Evolutionary conservation across 2,797 vertebrate species (phyloP).

Genomic region (Halcyon badia): DNA sequence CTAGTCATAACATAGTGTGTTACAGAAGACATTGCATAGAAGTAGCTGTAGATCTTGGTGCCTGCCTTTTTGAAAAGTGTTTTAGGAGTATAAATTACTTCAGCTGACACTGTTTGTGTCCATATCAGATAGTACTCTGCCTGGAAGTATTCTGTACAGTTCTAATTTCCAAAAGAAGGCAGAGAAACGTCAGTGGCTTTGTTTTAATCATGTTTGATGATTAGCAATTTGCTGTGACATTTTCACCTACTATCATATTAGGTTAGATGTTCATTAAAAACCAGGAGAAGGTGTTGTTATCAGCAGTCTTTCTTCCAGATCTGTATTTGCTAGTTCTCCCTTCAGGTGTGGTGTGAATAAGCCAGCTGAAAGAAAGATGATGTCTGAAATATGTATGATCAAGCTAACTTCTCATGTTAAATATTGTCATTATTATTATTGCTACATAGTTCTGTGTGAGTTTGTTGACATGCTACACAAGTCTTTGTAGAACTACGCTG

Average conservation of each 20-base stretch:
- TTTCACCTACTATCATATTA: not conserved
- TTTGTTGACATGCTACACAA: not conserved
- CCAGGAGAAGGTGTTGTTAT: not conserved
- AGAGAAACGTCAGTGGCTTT: not conserved
- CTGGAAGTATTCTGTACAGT: not conserved
- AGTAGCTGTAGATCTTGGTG: not conserved
- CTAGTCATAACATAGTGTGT: not conserved
- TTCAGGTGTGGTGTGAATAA: not conserved
- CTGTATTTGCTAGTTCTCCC: not conserved
- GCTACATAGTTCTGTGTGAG: not conserved
- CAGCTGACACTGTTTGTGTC: not conserved
- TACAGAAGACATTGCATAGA: not conserved
- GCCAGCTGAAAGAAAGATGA: not conserved
- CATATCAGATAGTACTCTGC: not conserved
- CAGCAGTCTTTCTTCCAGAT: not conserved
- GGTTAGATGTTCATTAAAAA: not conserved
- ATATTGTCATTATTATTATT: not conserved
- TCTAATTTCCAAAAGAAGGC: not conserved
- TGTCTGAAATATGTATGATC: not conserved
- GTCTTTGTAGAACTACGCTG: not conserved
- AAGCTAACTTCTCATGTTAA: not conserved
- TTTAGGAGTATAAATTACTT: not conserved
- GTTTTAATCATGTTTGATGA: not conserved
- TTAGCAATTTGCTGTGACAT: not conserved
- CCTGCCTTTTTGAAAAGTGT: not conserved